A percentile compares a stretch with the other conserved stretches of the same genome.
Conservation (phyloP, 2,888 invertebrate genomes). For the Rhamnusium bicolor region DNA sequence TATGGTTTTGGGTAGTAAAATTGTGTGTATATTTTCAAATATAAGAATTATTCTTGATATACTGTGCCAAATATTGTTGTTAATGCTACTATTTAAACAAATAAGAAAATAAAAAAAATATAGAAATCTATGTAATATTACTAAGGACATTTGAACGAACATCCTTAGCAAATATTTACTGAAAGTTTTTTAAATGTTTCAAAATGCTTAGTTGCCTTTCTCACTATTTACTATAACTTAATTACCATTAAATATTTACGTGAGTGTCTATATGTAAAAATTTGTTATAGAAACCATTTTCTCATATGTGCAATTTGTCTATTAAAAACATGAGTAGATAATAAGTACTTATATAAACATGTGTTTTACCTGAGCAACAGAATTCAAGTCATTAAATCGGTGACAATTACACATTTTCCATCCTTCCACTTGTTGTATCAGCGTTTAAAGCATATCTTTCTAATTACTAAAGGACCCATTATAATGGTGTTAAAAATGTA, state of each 20-base stretch:
- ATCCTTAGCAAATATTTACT: neutral
- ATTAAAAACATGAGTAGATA: neutral
- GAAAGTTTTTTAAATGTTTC: neutral
- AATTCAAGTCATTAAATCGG: neutral
- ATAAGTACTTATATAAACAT: neutral
- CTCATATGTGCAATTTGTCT: neutral
- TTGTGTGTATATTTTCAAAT: neutral
- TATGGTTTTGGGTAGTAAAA: neutral
- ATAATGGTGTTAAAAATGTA: neutral
- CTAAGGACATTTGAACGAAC: neutral
- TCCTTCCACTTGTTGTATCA: neutral
- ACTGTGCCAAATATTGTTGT: conserved; percentile 6
- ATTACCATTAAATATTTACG: neutral
- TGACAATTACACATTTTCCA: neutral
- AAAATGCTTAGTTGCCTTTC: neutral
- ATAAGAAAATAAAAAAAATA: neutral
- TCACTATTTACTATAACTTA: neutral
- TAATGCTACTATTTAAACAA: neutral
- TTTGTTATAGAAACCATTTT: neutral
- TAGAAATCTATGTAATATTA: neutral
- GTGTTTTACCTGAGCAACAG: neutral
- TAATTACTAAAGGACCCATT: neutral
- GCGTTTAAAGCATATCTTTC: neutral
- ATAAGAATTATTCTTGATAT: neutral
- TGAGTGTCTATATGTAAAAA: neutral